phyloP scores from a whole-genome alignment of 2,113 vertebrate genomes.

The Synchiropus splendidus region DNA sequence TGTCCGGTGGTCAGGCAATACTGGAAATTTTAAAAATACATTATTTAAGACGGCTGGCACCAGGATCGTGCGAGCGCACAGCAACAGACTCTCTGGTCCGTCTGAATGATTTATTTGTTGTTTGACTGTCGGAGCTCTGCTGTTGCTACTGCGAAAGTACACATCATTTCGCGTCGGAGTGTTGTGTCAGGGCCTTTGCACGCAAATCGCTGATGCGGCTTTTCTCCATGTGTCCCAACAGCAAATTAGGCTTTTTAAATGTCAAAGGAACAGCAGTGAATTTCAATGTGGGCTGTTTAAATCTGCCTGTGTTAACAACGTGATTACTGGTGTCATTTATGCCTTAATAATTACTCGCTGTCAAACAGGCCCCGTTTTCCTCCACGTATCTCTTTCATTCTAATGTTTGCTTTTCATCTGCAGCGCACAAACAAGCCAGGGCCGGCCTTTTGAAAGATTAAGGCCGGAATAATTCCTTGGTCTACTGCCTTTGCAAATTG shows the following conservation, averaged over 20 bases:
- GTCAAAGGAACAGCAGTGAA: conserved; percentile 8
- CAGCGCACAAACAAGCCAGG: conserved; percentile 13
- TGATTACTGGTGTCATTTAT: conserved; percentile 49
- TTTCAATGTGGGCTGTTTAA: conserved; percentile 10
- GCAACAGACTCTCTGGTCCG: conserved; percentile 4
- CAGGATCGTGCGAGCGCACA: not conserved
- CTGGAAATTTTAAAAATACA: not conserved
- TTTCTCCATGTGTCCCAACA: conserved; percentile 1
- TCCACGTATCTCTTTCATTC: conserved; percentile 13
- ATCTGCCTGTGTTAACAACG: conserved; percentile 31
- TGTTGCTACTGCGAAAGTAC: conserved; percentile 1
- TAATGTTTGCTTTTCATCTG: conserved; percentile 23
- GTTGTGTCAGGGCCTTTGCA: not conserved
- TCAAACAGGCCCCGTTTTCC: conserved; percentile 22
- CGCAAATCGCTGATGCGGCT: not conserved
- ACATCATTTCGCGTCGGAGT: not conserved
- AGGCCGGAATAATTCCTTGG: conserved; percentile 58
- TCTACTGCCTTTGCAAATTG: conserved; percentile 64
- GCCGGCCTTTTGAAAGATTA: conserved; percentile 47
- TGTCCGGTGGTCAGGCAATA: not conserved
- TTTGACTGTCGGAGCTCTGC: conserved; percentile 1
- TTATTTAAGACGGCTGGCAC: conserved; percentile 9
- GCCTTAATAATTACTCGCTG: conserved; percentile 36
- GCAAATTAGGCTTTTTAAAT: conserved; percentile 17
- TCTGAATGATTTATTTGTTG: conserved; percentile 24